phyloP scores from a whole-genome alignment of 1,140 invertebrate genomes.

The Homalodisca vitripennis region DNA sequence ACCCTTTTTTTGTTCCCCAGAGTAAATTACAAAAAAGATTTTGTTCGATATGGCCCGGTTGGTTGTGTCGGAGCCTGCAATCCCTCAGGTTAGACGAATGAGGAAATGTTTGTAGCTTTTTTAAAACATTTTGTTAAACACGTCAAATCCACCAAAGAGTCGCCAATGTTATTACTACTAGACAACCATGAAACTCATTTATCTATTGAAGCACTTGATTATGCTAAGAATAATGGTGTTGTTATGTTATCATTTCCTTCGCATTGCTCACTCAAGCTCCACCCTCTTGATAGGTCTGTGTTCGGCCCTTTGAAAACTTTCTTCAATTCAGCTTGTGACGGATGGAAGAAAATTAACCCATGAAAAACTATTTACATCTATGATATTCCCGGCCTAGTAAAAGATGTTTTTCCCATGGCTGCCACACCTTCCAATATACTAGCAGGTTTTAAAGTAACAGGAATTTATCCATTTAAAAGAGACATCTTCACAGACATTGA shows the following conservation, averaged over 20 bases:
- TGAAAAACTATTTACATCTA: constrained; percentile 53
- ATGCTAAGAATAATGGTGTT: not conserved
- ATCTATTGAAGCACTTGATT: not conserved
- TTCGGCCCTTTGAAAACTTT: constrained; percentile 48
- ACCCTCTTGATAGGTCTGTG: constrained; percentile 47
- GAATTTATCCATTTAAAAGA: constrained; percentile 47
- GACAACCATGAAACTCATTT: not conserved
- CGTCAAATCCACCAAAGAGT: not conserved
- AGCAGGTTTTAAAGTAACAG: constrained; percentile 48
- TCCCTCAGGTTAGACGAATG: not conserved
- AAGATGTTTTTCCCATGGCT: constrained; percentile 46
- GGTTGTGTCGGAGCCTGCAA: not conserved
- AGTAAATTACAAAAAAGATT: not conserved
- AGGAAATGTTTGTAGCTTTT: not conserved
- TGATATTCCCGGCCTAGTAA: constrained; percentile 49
- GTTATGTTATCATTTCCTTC: not conserved
- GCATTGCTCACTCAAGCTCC: constrained; percentile 41
- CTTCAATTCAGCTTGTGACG: constrained; percentile 46
- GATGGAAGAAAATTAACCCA: constrained; percentile 50
- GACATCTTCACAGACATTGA: constrained; percentile 46
- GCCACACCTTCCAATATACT: constrained; percentile 49
- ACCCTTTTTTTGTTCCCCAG: constrained; percentile 45
- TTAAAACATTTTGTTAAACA: not conserved
- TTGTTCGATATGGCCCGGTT: not conserved
- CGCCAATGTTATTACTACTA: not conserved